Evolutionary conservation across 2,113 vertebrate species (phyloP).

Genomic region (Aphelocoma coerulescens): DNA sequence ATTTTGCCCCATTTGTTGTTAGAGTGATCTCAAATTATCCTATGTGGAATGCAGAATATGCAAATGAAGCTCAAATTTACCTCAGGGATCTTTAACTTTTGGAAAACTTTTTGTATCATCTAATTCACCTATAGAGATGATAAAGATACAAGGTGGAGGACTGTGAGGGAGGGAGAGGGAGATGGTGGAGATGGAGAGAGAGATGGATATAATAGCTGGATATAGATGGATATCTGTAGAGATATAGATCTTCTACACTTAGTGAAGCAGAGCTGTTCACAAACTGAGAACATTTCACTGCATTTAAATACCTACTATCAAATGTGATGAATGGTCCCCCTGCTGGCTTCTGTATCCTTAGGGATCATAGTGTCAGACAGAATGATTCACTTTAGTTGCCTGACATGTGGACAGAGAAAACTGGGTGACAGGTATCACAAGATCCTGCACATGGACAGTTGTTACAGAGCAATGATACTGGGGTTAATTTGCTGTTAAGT

Average conservation of each 20-base stretch:
- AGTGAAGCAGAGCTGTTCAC: neutral
- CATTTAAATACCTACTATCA: neutral
- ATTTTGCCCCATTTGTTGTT: neutral
- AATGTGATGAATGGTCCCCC: neutral
- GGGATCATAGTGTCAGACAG: neutral
- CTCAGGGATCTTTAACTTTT: neutral
- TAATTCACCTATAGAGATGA: neutral
- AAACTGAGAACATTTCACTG: neutral
- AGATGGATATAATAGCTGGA: neutral
- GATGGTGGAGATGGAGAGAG: neutral
- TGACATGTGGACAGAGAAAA: neutral
- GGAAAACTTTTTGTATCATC: neutral
- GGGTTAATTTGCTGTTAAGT: neutral
- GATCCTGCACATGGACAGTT: neutral
- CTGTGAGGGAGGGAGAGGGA: neutral
- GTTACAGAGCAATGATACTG: neutral
- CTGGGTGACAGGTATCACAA: neutral
- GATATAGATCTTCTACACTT: neutral
- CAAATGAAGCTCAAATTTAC: neutral
- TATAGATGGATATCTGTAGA: neutral
- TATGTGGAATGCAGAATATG: rapidly evolving
- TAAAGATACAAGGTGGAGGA: neutral
- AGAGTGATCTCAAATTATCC: neutral
- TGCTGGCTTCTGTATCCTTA: neutral
- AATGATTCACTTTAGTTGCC: neutral